Evolutionary conservation across 64 coral and sea anemone species (phyloP), one percentile per base, ranked within the genome.

Genomic region (Astreopora myriophthalma): DNA sequence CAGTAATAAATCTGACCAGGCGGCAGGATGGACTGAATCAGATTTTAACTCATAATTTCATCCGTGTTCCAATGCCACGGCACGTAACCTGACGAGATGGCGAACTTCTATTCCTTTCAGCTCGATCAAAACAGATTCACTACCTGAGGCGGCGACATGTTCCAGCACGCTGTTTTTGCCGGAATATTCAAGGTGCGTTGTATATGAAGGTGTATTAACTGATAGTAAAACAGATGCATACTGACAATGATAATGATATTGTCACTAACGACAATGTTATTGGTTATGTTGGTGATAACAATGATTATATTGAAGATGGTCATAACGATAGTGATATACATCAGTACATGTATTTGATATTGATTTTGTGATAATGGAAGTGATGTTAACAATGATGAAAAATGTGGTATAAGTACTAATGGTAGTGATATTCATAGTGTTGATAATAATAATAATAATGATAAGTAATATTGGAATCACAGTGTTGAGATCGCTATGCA

Each of bases 111-210:
- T 14, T 11, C 11, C 26, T 78, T 64, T 33, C 52, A 83, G 79
- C 61, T 83, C 79, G 52, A 86, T 92, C n/a, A 81, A 96, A 82
- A 79, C 34, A 2, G 93, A 98, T 73, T 98, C 96, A 13, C 66
- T 98, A 64, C 96, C 96, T n/a, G 96, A 98, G 74, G 96, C 96
- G 12, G 96, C 96, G n/a, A 98, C 96, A 0, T 98, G 96, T 79
- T 98, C 96, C 14, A 92, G 93, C 51, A 98, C 96, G 20, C 81
- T 98, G 44, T 98, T 98, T 80, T 75, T 98, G 27, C 96, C 96
- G 1, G 88, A 90, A 35, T 98, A 98, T 84, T 95, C 96, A 37
- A 96, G 95, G 95, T 96, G 13, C 34, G 73, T 51, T 71, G 13
- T 33, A n/a, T n/a, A n/a, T n/a, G n/a, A n/a, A n/a, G n/a, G n/a